phyloP scores from a whole-genome alignment of 1,140 invertebrate genomes.

The Apocrypta bakeri region DNA sequence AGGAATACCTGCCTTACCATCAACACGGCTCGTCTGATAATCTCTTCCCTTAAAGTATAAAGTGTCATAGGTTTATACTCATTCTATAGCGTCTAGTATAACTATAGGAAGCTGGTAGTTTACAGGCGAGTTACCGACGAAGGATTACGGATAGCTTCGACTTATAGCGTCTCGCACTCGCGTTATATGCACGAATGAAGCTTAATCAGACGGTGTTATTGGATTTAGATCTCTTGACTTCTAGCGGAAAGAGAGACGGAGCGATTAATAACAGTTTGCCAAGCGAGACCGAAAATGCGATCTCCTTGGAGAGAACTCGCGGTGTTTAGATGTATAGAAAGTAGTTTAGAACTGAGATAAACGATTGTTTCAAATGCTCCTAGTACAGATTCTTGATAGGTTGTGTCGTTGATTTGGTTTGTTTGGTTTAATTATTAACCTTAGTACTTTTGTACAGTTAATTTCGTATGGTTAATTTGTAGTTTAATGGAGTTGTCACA shows the following conservation, averaged over 20 bases:
- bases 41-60: too few species aligned
- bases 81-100: too few species aligned
- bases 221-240: conserved; percentile 26
- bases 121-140: conserved; percentile 21
- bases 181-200: neutral
- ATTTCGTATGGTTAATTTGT: too few species aligned
- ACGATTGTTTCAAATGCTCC: neutral
- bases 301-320: neutral
- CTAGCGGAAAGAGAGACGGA: too few species aligned
- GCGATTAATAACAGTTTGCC: conserved; percentile 31
- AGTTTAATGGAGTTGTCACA: too few species aligned
- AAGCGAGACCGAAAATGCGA: neutral
- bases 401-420: neutral
- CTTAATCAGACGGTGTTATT: conserved; percentile 34
- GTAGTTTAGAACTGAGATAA: neutral
- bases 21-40: too few species aligned
- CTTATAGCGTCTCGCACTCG: neutral
- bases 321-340: neutral
- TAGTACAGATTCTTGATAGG: neutral
- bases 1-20: too few species aligned
- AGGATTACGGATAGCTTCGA: conserved; percentile 12
- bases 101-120: too few species aligned
- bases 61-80: too few species aligned
- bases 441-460: too few species aligned
- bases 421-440: neutral